Evolutionary conservation across 2,797 vertebrate genomes (phyloP).

Genomic region (Hybognathus amarus): DNA sequence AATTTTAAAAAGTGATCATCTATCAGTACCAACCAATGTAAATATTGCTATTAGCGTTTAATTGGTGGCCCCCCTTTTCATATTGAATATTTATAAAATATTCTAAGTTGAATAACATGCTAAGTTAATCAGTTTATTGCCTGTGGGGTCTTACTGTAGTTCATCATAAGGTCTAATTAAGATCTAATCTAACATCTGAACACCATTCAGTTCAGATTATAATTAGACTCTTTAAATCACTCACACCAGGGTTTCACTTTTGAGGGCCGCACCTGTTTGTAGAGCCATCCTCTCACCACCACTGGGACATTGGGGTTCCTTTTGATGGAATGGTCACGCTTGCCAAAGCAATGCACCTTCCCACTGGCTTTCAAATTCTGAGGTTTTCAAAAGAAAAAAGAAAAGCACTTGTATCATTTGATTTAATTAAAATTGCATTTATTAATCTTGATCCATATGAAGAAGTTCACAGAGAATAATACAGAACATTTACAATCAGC

Average conservation of each 20-base stretch:
- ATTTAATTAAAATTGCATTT: slow-evolving; percentile 1
- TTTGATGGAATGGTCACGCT: slow-evolving; percentile 94
- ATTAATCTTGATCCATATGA: neutral
- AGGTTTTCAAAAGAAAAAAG: slow-evolving; percentile 51
- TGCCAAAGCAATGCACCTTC: slow-evolving; percentile 96
- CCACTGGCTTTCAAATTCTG: slow-evolving; percentile 82
- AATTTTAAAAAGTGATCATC: neutral
- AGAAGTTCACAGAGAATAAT: neutral
- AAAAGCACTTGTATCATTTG: neutral
- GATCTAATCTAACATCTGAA: slow-evolving; percentile 5
- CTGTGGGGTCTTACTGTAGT: slow-evolving; percentile 1
- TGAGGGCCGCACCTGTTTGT: slow-evolving; percentile 87
- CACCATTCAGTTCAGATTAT: slow-evolving; percentile 12
- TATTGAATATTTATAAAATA: neutral
- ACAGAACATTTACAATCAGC: neutral
- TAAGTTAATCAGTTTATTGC: neutral
- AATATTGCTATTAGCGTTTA: slow-evolving; percentile 6
- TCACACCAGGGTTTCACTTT: neutral
- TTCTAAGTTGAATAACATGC: slow-evolving; percentile 14
- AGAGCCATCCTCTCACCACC: slow-evolving; percentile 96
- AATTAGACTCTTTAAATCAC: slow-evolving; percentile 21
- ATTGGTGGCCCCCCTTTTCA: neutral
- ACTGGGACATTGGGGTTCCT: slow-evolving; percentile 95
- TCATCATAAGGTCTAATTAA: slow-evolving; percentile 6
- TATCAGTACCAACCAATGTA: neutral